Evolutionary conservation across 2,888 invertebrate species (phyloP), one percentile per base, ranked within the genome.

Genomic region (Dysmachus trigonus): DNA sequence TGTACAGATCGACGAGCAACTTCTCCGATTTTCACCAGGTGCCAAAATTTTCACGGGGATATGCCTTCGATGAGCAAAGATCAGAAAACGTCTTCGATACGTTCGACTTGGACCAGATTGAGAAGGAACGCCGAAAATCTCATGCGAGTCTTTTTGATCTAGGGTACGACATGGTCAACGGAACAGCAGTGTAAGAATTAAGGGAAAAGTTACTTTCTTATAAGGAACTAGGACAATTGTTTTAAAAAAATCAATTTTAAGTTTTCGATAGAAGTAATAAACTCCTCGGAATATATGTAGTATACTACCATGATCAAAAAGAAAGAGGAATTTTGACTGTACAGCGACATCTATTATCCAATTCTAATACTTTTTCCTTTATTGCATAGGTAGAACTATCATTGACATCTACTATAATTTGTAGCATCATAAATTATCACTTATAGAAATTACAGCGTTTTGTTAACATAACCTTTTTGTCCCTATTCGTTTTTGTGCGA

Each of bases 21-120:
- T 18, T 6, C n/a, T 33, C 51, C 31, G 30, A 22, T 6, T 2
- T 79, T 41, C 30, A 33, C 73, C 73, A 73, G 22, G 27, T 35
- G 31, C 76, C 31, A 3, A 85, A 85, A 87, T 90, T 91, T 38
- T 90, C 90, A 71, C 89, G 91, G 1, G 89, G 88, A 30, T 91
- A 90, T 84, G 91, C 90, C 1, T 91, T 91, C 85, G 91, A 91
- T 79, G 91, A 91, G 85, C 83, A 87, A 15, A 13, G 47, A 15
- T 41, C 85, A 5, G 47, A n/a, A n/a, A n/a, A 87, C 87, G n/a
- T 74, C 88, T 88, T 88, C 74, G 90, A 90, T 30, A 89, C 90
- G 13, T 92, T 91, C 86, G 92, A 92, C 89, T 89, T 92, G 82
- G 92, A 92, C 86, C 90, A 91, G 88, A 91, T 92, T 47, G 92